These are phyloP conservation scores for Heterotilapia buettikoferi DNA, from an alignment of 2,113 vertebrate species.

Conservation along the genomic window DNA sequence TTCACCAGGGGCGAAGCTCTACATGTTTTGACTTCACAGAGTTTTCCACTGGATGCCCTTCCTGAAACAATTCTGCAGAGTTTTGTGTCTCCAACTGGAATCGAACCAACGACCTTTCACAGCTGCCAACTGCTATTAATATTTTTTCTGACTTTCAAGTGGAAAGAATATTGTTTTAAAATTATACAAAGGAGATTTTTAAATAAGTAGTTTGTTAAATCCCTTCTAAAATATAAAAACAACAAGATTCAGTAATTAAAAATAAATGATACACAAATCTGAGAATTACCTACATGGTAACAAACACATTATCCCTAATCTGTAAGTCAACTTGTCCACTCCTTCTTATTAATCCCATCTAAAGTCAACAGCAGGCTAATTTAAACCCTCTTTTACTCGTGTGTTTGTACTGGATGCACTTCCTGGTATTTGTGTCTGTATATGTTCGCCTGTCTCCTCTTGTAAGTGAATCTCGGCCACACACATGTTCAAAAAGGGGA, in stretches of 20 bases:
- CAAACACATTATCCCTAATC: neutral
- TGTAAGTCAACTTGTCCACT: neutral
- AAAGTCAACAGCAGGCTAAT: neutral
- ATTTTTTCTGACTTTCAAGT: neutral
- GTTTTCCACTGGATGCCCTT: neutral
- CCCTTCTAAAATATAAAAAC: neutral
- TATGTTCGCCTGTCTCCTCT: neutral
- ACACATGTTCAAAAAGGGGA: neutral
- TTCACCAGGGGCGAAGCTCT: neutral
- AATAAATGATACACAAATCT: neutral
- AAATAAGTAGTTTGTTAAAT: neutral
- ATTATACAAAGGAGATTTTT: neutral
- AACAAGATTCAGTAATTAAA: neutral
- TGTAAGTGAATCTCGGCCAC: slow-evolving; percentile 4
- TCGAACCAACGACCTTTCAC: neutral
- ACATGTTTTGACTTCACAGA: neutral
- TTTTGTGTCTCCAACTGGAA: neutral
- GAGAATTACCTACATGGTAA: neutral
- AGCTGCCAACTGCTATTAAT: neutral
- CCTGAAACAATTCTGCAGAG: neutral
- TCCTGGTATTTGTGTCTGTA: neutral
- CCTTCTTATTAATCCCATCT: neutral
- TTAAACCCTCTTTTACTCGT: neutral
- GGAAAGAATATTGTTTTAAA: no score
- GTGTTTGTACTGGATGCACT: neutral